Base-by-base conservation (phyloP, 2,888 invertebrate species). In the Drosophila austrosaltans region DNA sequence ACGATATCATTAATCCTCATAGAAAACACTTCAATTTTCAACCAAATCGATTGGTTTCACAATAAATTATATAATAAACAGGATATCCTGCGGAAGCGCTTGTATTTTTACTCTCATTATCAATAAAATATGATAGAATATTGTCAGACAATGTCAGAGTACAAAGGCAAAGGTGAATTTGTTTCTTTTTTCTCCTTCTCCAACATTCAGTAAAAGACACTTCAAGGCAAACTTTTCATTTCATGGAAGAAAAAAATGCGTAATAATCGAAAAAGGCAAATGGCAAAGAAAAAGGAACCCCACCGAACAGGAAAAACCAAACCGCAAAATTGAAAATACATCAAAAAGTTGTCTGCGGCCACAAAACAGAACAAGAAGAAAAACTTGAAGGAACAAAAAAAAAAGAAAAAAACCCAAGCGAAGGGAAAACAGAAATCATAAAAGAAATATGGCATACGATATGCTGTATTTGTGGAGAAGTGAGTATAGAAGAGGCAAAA, bases 271-370 rank as follows among this genome's bases (percentile, higher is more conserved):
- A 25, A 28, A 20, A 62, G 54, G 48, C 44, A 44, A 40, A n/a
- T 42, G 36, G 62, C 36, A 44, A 42, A 53, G n/a, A 20, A 12
- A 59, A 64, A 71, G 69, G 69, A 65, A 69, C 72, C 82, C 36
- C 82, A 78, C 83, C 79, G 72, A 36, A 36, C 10, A 20, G 22
- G n/a, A 62, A 64, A 71, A 71, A 66, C 70, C 72, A 85, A 85
- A 78, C 83, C 79, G 71, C 87, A 79, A 81, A 86, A 83, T 87
- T 78, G 77, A 76, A 87, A 89, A 87, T 79, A 76, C 85, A 84
- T 85, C 79, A 87, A 84, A 82, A 85, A 87, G 81, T 81, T 87
- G 81, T 77, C 75, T 75, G 69, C 74, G 72, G 72, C 73, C 72
- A 63, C 53, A 53, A 42, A 54, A 66, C 53, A 53, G 56, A 53